Conservation (phyloP, 2,113 vertebrate genomes). For the Thamnaconus septentrionalis region DNA sequence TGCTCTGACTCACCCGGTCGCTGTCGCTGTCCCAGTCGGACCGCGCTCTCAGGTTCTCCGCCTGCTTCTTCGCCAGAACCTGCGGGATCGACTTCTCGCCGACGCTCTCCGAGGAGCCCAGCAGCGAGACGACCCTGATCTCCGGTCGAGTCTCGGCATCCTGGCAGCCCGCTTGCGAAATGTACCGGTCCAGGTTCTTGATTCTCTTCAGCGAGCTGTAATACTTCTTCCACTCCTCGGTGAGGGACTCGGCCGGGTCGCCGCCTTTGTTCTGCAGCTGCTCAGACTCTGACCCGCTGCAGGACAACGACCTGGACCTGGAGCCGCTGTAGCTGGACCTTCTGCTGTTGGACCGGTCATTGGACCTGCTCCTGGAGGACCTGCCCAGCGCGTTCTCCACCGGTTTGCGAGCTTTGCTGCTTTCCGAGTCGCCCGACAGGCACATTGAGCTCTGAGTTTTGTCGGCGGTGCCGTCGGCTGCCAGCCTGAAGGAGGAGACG, state of each 20-base stretch:
- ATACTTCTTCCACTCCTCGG: constrained; percentile 68
- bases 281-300: constrained; percentile 82
- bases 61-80: constrained; percentile 21
- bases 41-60: constrained; percentile 58
- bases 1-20: constrained; percentile 68
- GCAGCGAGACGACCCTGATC: constrained; percentile 39
- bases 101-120: constrained; percentile 32
- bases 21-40: constrained; percentile 74
- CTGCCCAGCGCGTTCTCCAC: constrained; percentile 74
- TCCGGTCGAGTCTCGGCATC: constrained; percentile 46
- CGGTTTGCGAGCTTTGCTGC: constrained; percentile 73
- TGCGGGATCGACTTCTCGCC: too few species aligned
- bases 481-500: constrained; percentile 63
- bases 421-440: constrained; percentile 69
- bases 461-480: constrained; percentile 53
- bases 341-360: constrained; percentile 80
- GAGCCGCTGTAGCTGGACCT: constrained; percentile 84
- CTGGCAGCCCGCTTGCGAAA: constrained; percentile 25
- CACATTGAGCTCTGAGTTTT: constrained; percentile 58
- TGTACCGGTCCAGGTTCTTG: constrained; percentile 67
- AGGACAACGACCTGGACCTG: constrained; percentile 78
- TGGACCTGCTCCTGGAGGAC: constrained; percentile 83
- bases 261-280: constrained; percentile 72
- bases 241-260: constrained; percentile 60
- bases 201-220: constrained; percentile 70